These are phyloP conservation scores for Exephanes ischioxanthus DNA, from an alignment of 2,888 invertebrate species.

Conservation along the genomic window DNA sequence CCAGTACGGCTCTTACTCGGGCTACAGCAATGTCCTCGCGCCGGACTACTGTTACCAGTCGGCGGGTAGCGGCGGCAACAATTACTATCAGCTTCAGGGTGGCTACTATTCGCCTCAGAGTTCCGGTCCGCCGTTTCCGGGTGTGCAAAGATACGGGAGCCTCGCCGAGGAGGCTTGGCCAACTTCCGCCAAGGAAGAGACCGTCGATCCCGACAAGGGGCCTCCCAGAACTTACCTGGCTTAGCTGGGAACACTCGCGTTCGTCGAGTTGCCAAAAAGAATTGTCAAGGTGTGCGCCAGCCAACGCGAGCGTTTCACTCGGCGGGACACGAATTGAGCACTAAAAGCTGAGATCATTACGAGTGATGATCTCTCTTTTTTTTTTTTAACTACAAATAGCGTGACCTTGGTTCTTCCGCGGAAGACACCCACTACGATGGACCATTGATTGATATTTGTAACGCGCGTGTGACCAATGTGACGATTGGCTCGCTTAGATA, in stretches of 20 bases:
- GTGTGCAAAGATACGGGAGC: constrained; percentile 82
- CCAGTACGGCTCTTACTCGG: constrained; percentile 82
- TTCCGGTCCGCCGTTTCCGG: constrained; percentile 80
- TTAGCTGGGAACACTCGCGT: constrained; percentile 61
- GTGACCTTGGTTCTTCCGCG: constrained; percentile 22
- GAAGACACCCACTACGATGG: constrained; percentile 40
- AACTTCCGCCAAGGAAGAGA: constrained; percentile 76
- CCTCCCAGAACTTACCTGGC: constrained; percentile 75
- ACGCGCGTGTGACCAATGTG: constrained; percentile 21
- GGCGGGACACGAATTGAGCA: constrained; percentile 40
- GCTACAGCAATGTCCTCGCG: constrained; percentile 80
- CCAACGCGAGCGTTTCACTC: constrained; percentile 36
- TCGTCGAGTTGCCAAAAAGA: constrained; percentile 60
- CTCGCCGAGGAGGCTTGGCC: constrained; percentile 82
- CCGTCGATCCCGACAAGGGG: constrained; percentile 63
- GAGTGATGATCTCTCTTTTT: not conserved
- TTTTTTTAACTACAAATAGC: constrained; percentile 15
- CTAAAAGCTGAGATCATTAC: not conserved
- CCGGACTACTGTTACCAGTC: constrained; percentile 79
- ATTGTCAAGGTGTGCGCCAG: constrained; percentile 70
- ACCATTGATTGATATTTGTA: constrained; percentile 51
- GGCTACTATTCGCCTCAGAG: constrained; percentile 83
- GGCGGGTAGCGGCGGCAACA: constrained; percentile 66
- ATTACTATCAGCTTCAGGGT: constrained; percentile 81
- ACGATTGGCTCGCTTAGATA: constrained; percentile 37